These are phyloP conservation scores for Pelvicachromis taeniatus DNA, from an alignment of 2,113 vertebrate species.

Conservation along the genomic window DNA sequence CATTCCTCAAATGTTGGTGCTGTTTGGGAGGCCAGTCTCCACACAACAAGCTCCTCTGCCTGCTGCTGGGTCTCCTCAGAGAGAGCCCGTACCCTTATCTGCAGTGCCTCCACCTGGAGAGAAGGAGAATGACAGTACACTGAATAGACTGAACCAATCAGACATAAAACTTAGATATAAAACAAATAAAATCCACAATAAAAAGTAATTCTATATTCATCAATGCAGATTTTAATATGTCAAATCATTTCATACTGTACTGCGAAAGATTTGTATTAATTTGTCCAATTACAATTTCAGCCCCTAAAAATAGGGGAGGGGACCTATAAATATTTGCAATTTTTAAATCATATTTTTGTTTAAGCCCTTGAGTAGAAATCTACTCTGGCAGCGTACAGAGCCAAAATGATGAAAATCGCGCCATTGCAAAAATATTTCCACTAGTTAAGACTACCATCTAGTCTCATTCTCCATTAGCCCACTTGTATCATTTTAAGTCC, in stretches of 20 bases:
- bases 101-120: constrained; percentile 69
- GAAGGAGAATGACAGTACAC: neutral
- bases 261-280: neutral
- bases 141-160: neutral
- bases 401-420: neutral
- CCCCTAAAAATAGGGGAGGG: neutral
- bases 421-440: neutral
- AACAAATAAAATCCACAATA: neutral
- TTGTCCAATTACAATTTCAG: neutral
- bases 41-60: constrained; percentile 65
- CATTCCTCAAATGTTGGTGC: constrained; percentile 12
- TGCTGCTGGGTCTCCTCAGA: constrained; percentile 59
- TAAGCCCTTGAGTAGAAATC: neutral
- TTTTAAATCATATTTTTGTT: neutral
- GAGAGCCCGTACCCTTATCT: constrained; percentile 48
- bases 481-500: neutral
- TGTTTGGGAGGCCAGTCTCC: constrained; percentile 58
- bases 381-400: neutral
- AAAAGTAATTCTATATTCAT: neutral
- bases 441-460: neutral
- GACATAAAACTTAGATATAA: neutral
- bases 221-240: neutral
- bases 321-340: neutral
- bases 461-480: neutral
- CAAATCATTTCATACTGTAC: neutral